Evolutionary conservation across 1,140 invertebrate genomes (phyloP).

Genomic region (Listronotus oregonensis): DNA sequence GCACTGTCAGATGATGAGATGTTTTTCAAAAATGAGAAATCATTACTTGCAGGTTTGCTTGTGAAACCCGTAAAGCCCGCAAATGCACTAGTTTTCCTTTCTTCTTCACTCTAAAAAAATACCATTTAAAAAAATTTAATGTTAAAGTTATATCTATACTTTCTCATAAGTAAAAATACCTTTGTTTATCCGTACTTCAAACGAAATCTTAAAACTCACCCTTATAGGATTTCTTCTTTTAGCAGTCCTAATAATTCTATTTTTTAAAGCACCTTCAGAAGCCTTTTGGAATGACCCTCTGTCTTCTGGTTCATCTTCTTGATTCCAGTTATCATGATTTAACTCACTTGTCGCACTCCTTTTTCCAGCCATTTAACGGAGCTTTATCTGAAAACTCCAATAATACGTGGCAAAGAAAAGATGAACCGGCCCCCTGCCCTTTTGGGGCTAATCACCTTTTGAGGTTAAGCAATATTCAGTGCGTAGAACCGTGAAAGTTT

Average conservation of each 20-base stretch:
- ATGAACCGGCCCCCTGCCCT: too few species aligned
- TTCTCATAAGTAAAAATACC: too few species aligned
- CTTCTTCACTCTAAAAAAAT: constrained; percentile 59
- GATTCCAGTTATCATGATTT: constrained; percentile 90
- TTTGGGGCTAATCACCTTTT: constrained; percentile 12
- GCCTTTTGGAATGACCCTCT: constrained; percentile 74
- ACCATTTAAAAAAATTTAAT: too few species aligned
- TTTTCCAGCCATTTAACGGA: constrained; percentile 71
- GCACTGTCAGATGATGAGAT: constrained; percentile 46
- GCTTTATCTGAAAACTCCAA: too few species aligned
- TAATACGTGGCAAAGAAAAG: too few species aligned
- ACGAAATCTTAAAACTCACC: constrained; percentile 25
- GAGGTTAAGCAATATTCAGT: constrained; percentile 10
- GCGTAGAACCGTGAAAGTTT: not conserved
- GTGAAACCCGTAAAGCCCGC: constrained; percentile 50
- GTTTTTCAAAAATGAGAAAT: constrained; percentile 55
- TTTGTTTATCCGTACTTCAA: too few species aligned
- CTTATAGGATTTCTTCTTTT: constrained; percentile 63
- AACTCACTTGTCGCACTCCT: constrained; percentile 75
- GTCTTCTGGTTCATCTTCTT: constrained; percentile 81
- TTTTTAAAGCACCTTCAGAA: constrained; percentile 70
- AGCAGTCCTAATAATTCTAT: constrained; percentile 78
- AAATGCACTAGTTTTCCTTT: constrained; percentile 49
- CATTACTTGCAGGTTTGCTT: constrained; percentile 46
- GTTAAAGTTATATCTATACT: too few species aligned